Base-by-base conservation (phyloP, 2,797 vertebrate genomes). In the Intellagama lesueurii region DNA sequence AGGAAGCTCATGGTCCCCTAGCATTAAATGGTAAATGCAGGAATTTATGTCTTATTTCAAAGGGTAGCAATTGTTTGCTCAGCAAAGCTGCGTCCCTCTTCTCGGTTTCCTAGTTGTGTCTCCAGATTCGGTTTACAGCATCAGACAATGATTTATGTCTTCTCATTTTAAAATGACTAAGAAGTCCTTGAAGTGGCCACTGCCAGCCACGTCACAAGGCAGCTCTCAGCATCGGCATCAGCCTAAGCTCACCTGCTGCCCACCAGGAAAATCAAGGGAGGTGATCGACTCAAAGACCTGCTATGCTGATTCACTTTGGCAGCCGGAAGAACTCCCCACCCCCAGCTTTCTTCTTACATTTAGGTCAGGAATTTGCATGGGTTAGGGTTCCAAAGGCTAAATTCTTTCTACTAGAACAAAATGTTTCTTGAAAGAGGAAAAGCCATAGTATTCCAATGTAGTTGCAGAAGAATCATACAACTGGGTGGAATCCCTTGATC, bases 101-200 rank as follows among this genome's bases (percentile, higher is more conserved):
- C 22, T 56, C n/a, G 16, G 6, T 60, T 81, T 60, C 17, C 52
- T 60, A 30, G 7, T 11, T 82, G 32, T 17, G 16, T 81, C 35
- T 47, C 49, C 32, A 35, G 52, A 64, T 64, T 14, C 5, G 19
- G 19, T 60, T 64, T 22, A n/a, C 40, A 9, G 52, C 78, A 75
- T 44, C 76, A 81, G 85, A 26, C 19, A 24, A 14, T 52, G 73
- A 86, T 76, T 66, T 47, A 64, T 77, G 44, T 19, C 44, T 5
- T 49, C n/a, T 78, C 47, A 69, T 79, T 87, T 30, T 40, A 64
- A 64, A 77, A 86, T 73, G 56, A 44, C 32, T 85, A 68, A 78
- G 28, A 64, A 26, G 64, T 79, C 40, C 75, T 30, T 79, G 64
- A 79, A 69, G 40, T 79, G 76, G 40, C 64, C 60, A 47, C 64